These are phyloP conservation scores for Dicaeum eximium DNA, from an alignment of 2,113 vertebrate species.

Conservation along the genomic window DNA sequence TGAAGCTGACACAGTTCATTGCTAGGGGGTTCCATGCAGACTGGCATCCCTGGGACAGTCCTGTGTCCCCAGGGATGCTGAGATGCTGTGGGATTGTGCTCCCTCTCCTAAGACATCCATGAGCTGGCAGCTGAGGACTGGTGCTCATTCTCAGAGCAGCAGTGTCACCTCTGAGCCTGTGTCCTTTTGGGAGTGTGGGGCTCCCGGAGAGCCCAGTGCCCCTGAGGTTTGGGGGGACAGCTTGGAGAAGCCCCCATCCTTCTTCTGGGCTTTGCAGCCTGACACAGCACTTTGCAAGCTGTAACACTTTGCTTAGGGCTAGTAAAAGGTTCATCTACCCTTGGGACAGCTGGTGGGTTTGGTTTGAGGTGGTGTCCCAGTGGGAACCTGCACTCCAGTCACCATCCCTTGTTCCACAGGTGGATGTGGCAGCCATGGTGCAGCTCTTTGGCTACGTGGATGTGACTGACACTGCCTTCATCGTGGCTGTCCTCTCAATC, in stretches of 20 bases:
- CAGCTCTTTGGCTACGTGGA: constrained; percentile 65
- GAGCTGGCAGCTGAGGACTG: neutral
- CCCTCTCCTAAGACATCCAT: neutral
- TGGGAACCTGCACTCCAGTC: neutral
- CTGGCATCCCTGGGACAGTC: neutral
- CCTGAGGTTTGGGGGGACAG: fast-evolving
- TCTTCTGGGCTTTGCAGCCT: neutral
- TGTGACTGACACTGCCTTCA: constrained; percentile 52
- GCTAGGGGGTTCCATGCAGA: neutral
- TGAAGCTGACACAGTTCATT: neutral
- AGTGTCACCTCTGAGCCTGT: neutral
- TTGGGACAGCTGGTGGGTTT: neutral
- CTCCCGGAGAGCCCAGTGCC: fast-evolving
- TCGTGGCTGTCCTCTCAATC: constrained; percentile 58
- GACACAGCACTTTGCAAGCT: neutral
- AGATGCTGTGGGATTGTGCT: neutral
- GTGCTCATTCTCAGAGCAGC: neutral
- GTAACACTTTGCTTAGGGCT: fast-evolving
- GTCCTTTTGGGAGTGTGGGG: neutral
- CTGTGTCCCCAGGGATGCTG: fast-evolving
- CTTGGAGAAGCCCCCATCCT: neutral
- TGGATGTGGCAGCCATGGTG: constrained; percentile 67
- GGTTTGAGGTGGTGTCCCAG: neutral
- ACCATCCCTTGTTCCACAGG: neutral
- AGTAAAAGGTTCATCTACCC: fast-evolving